Evolutionary conservation across 2,797 vertebrate species (phyloP), one percentile per base, ranked within the genome.

Genomic region (Austrolebias charrua): DNA sequence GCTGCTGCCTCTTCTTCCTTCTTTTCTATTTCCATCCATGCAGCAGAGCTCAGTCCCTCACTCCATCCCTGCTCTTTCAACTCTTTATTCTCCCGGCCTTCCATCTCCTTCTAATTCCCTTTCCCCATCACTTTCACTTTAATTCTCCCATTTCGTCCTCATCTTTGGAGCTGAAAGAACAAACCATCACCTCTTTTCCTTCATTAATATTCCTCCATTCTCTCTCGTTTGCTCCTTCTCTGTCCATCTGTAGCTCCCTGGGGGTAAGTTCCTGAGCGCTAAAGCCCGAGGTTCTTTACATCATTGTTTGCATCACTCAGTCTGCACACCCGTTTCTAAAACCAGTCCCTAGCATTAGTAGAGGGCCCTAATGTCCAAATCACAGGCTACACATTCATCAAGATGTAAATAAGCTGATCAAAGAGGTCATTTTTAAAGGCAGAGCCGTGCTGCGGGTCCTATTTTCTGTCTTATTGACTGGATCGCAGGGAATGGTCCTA

Each of bases 251-350:
- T 72, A 74, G 13, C 71, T 78, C 79, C 82, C 78, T 43, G 80
- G 83, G 24, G 78, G 84, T 87, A 73, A 83, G 76, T 43, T 62
- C 66, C 70, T 80, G 75, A 83, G 81, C 78, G 71, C 77, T 78
- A 74, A 83, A 64, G 75, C 70, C 66, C 71, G 66, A 71, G 75
- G 81, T 66, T 77, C 82, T 83, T 84, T 75, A 75, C 76, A 81
- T 87, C 66, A n/a, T 63, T 53, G 0, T 11, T 14, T 46, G 44
- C n/a, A 18, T 46, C 44, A 12, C 4, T 47, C 10, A 11, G 38
- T 45, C 63, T 50, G 68, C 75, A 44, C 56, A 42, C 63, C 79
- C 43, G 47, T 56, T 75, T 55, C 69, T 83, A 78, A 84, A 83
- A 80, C 73, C 73, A 28, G 15, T 31, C 55, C 63, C 66, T 79